phyloP scores from a whole-genome alignment of 1,140 invertebrate species.

The Popillia japonica region DNA sequence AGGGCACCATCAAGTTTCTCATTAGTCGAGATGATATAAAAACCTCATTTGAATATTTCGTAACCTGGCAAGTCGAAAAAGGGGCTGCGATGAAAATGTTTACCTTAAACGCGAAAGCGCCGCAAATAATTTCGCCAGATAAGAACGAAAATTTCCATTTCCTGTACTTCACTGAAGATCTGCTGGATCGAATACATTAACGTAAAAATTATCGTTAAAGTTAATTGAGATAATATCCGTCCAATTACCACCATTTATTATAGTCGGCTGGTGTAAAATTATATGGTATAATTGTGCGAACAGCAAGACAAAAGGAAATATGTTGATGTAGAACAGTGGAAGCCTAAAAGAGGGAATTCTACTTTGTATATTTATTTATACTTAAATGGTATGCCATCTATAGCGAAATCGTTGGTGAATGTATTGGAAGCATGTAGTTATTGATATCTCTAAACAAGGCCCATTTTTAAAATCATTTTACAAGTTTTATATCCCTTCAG shows the following conservation, averaged over 20 bases:
- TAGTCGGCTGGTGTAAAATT: constrained; percentile 10
- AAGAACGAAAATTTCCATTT: constrained; percentile 2
- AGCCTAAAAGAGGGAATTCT: too few relatives aligned
- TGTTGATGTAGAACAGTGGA: too few relatives aligned
- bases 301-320: too few relatives aligned
- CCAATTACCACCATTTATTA: constrained; percentile 27
- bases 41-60: background rate
- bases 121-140: background rate
- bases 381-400: too few relatives aligned
- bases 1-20: background rate
- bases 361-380: too few relatives aligned
- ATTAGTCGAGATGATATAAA: background rate
- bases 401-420: too few relatives aligned
- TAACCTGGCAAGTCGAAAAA: background rate
- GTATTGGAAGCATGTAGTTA: too few relatives aligned
- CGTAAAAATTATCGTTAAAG: constrained; percentile 34
- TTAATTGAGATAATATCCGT: constrained; percentile 28
- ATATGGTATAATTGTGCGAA: background rate
- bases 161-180: background rate
- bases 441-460: too few relatives aligned
- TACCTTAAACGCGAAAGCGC: background rate
- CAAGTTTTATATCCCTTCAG: too few relatives aligned
- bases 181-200: background rate
- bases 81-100: background rate
- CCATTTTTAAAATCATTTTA: too few relatives aligned